Base-by-base conservation (phyloP, 2,797 vertebrate species). In the Vireo griseus region DNA sequence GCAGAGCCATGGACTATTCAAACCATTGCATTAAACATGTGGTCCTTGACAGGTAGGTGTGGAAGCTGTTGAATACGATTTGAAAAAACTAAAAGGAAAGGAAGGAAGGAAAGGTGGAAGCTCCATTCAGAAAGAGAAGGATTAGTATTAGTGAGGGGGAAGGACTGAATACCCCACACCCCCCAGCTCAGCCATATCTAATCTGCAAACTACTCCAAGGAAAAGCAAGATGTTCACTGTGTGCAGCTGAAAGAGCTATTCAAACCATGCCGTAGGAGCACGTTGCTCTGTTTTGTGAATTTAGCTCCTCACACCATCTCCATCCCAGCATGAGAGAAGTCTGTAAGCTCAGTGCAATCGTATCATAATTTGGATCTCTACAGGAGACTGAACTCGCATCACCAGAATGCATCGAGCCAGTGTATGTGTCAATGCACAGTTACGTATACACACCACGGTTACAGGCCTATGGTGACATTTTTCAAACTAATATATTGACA, bases 291-390 rank as follows among this genome's bases (percentile, higher is more conserved):
- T 87, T 91, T 87, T 50, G 39, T 71, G 61, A 88, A 78, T 85
- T 81, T 92, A 55, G 88, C 83, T 96, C 88, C 85, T 94, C 89
- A 75, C 74, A 84, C 94, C 75, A 93, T 96, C 96, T 96, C 96
- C 71, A 20, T 96, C 96, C 88, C 98, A 98, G 97, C 93, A 15
- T 97, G 97, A 96, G 82, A 68, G 75, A 83, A 81, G 80, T 92
- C 96, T 93, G 86, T 94, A 95, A 96, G 95, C 96, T 95, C 92
- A 73, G 86, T 87, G 95, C 76, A 85, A 94, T 95, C 5, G 25
- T 90, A 92, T 86, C 95, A 96, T 97, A 95, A 97, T 98, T 98
- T 97, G 95, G 95, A 96, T 98, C 97, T 97, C 97, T 94, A 88
- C 96, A 86, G 97, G 97, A 96, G 96, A 40, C 89, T 62, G 94